Evolutionary conservation across 2,113 vertebrate species (phyloP).

Genomic region (Heterotilapia buettikoferi): DNA sequence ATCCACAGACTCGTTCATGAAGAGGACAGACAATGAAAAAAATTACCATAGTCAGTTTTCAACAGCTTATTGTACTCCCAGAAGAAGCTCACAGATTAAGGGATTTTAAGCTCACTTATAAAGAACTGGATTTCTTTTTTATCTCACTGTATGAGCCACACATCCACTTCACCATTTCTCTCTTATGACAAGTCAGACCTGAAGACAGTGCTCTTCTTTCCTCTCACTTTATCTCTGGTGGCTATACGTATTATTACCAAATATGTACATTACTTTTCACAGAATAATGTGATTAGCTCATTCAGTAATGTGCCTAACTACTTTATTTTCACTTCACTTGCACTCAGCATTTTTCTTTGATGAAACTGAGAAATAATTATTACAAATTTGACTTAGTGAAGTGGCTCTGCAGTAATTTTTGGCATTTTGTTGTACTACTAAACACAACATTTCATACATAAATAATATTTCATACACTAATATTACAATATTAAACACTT

Average conservation of each 20-base stretch:
- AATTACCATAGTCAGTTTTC: background rate
- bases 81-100: slow-evolving; percentile 1
- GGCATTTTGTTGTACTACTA: background rate
- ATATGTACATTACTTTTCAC: background rate
- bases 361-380: background rate
- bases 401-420: background rate
- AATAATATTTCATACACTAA: background rate
- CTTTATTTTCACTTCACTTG: background rate
- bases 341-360: background rate
- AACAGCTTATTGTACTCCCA: background rate
- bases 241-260: background rate
- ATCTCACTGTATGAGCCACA: background rate
- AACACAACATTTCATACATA: background rate
- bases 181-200: background rate
- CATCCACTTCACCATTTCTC: background rate
- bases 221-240: background rate
- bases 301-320: background rate
- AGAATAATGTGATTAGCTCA: background rate
- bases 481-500: background rate
- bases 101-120: slow-evolving; percentile 1
- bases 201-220: background rate
- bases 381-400: background rate
- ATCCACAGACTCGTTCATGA: background rate
- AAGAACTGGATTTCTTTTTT: slow-evolving; percentile 9
- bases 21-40: background rate